Evolutionary conservation across 2,797 vertebrate species (phyloP).

Genomic region (Aulostomus chinensis): DNA sequence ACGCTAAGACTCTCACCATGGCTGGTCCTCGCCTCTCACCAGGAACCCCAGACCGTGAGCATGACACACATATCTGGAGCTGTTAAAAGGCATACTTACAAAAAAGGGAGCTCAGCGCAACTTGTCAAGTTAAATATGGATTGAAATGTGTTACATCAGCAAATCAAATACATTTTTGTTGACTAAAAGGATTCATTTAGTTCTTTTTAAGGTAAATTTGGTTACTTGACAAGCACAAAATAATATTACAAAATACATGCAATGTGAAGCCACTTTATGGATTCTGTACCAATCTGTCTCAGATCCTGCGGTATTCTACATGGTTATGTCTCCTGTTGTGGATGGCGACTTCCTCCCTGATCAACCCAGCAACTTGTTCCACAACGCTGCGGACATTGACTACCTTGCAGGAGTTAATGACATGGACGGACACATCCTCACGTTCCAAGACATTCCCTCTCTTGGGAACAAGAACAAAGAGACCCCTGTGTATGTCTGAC

Average conservation of each 20-base stretch:
- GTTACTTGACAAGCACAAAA: too few species aligned
- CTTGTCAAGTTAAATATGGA: too few species aligned
- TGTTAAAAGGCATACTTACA: too few species aligned
- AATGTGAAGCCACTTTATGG: neutral
- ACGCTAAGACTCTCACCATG: conserved; percentile 74
- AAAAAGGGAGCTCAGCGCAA: too few species aligned
- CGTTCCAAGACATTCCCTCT: conserved; percentile 75
- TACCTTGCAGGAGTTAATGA: conserved; percentile 85
- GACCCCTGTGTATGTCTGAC: conserved; percentile 76
- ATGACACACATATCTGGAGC: too few species aligned
- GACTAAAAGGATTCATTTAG: too few species aligned
- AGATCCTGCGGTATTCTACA: conserved; percentile 78
- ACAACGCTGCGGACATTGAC: conserved; percentile 84
- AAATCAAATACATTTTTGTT: too few species aligned
- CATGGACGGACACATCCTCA: conserved; percentile 89
- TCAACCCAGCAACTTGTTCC: conserved; percentile 79
- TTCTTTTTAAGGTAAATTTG: too few species aligned
- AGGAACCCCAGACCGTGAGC: conserved; percentile 54
- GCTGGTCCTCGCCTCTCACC: conserved; percentile 61
- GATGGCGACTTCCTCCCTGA: conserved; percentile 91
- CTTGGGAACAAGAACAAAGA: conserved; percentile 78
- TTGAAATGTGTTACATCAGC: too few species aligned
- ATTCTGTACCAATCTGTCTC: neutral
- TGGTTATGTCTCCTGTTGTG: conserved; percentile 78
- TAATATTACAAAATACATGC: neutral